A percentile compares a stretch with the other conserved stretches of the same genome.
Conservation (phyloP, 2,113 vertebrate species). For the Cygnus buccinator region DNA sequence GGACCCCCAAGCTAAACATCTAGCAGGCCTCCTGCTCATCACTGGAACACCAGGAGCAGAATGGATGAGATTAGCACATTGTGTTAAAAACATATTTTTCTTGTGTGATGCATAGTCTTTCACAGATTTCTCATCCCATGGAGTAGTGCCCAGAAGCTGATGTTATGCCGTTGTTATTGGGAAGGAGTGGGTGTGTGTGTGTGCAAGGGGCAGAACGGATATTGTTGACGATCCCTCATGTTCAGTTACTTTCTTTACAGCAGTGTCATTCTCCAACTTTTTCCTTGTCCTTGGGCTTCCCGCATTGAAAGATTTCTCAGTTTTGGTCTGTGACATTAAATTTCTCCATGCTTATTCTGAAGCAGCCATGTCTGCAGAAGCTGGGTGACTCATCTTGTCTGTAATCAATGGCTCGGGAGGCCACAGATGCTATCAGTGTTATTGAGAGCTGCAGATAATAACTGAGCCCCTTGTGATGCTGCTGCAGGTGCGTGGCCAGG, state of each 20-base stretch:
- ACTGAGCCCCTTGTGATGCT: neutral
- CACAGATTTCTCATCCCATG: constrained; percentile 36
- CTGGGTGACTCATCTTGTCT: neutral
- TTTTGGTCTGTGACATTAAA: neutral
- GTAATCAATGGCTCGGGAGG: neutral
- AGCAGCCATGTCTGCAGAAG: neutral
- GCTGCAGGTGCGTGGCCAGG: accelerated
- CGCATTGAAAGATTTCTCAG: accelerated
- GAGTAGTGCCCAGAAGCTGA: constrained; percentile 35
- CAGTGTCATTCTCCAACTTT: neutral
- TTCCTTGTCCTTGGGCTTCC: neutral
- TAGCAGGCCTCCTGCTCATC: accelerated
- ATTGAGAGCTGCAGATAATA: neutral
- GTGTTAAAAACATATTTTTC: neutral
- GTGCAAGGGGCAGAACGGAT: neutral
- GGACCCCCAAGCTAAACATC: neutral
- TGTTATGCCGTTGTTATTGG: neutral
- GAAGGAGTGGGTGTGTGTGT: neutral
- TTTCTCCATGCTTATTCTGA: neutral
- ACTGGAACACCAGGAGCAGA: neutral
- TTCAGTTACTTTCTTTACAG: neutral
- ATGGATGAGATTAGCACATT: neutral
- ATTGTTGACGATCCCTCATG: neutral
- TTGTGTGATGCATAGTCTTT: neutral
- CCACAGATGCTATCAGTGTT: neutral